Percentiles rank a stretch among this genome's conserved stretches.
phyloP scores from a whole-genome alignment of 1,140 invertebrate species.

The Drosophila tsacasi region DNA sequence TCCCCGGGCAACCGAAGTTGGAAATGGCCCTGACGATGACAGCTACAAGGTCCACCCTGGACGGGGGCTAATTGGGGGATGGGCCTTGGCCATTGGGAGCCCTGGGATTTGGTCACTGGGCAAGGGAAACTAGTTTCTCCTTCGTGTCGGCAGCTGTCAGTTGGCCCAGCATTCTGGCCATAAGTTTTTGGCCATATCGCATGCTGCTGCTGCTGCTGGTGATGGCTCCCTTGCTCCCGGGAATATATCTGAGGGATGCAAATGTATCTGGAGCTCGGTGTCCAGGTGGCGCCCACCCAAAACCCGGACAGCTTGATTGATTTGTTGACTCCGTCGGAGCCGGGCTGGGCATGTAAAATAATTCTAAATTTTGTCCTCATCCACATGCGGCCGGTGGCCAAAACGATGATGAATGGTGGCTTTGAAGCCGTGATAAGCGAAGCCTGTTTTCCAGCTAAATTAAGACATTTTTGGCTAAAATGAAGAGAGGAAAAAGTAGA shows the following conservation, averaged over 20 bases:
- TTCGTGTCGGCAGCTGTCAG: constrained; percentile 27
- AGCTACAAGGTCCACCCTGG: constrained; percentile 10
- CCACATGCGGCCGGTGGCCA: constrained; percentile 21
- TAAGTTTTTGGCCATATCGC: constrained; percentile 26
- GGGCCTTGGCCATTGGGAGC: not conserved
- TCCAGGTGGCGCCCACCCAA: constrained; percentile 20
- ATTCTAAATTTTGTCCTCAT: constrained; percentile 41
- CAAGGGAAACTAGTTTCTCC: constrained; percentile 4
- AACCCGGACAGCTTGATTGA: constrained; percentile 45
- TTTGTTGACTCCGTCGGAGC: constrained; percentile 35
- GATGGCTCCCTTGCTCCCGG: not conserved
- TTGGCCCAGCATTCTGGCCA: not conserved
- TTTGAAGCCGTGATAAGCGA: too few relatives aligned
- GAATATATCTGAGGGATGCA: constrained; percentile 15
- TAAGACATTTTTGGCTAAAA: not conserved
- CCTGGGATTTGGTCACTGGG: not conserved
- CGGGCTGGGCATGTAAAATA: constrained; percentile 28
- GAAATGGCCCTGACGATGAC: constrained; percentile 25
- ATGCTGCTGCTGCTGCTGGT: not conserved
- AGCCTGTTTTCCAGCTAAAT: not conserved
- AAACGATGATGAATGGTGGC: constrained; percentile 53
- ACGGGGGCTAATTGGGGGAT: constrained; percentile 3
- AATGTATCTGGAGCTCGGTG: constrained; percentile 9
- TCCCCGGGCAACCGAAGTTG: constrained; percentile 16
- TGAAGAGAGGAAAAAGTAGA: not conserved